A percentile compares a stretch with the other conserved stretches of the same genome.
phyloP scores from a whole-genome alignment of 2,888 invertebrate genomes.

The Tribolium freemani region DNA sequence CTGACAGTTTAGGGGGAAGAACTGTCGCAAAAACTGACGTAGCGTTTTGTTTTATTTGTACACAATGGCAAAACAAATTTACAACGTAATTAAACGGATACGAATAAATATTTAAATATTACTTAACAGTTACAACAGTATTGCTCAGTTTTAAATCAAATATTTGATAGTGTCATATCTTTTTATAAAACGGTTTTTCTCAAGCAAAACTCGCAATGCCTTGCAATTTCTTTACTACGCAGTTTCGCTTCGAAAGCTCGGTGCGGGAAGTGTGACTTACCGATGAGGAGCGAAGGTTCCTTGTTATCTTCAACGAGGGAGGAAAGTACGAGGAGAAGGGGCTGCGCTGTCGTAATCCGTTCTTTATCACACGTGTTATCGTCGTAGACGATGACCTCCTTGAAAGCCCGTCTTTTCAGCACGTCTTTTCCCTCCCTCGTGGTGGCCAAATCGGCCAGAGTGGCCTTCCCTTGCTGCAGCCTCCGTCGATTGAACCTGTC shows the following conservation, averaged over 20 bases:
- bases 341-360: conserved; percentile 72
- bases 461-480: conserved; percentile 77
- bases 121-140: conserved; percentile 39
- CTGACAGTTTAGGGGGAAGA: neutral
- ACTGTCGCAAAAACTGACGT: conserved; percentile 4
- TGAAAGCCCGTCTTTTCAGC: conserved; percentile 70
- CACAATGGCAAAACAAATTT: conserved; percentile 37
- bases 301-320: conserved; percentile 78
- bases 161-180: conserved; percentile 29
- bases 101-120: conserved; percentile 43
- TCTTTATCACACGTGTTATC: conserved; percentile 77
- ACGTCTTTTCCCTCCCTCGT: conserved; percentile 76
- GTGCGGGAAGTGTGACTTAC: conserved; percentile 69
- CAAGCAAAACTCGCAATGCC: conserved; percentile 42
- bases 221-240: conserved; percentile 30
- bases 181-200: conserved; percentile 18
- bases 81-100: conserved; percentile 36
- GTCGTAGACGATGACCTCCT: conserved; percentile 80
- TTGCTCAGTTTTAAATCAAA: conserved; percentile 33
- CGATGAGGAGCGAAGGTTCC: conserved; percentile 76
- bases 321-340: conserved; percentile 76
- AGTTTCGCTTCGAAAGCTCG: conserved; percentile 33
- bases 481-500: conserved; percentile 78
- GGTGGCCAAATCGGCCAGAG: conserved; percentile 76
- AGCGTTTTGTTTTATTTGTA: conserved; percentile 29